Percentiles rank a stretch among this genome's conserved stretches.
Conservation (phyloP, 2,797 vertebrate species). For the Martes flavigula region DNA sequence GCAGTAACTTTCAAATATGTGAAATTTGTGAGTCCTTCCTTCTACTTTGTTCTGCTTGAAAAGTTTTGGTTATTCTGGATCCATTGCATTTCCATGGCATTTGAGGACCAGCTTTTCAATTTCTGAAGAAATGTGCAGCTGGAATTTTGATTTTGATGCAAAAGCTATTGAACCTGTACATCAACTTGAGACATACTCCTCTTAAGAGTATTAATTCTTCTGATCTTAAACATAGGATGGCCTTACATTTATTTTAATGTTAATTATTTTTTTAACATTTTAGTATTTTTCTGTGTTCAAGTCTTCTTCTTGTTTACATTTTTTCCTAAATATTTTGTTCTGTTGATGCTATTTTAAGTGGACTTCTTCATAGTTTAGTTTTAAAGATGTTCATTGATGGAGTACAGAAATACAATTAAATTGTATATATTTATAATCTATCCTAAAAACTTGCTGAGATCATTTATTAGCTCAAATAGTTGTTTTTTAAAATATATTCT, state of each 20-base stretch:
- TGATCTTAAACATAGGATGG: background rate
- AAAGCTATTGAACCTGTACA: background rate
- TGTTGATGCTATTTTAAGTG: background rate
- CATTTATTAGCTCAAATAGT: background rate
- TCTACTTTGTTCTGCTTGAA: background rate
- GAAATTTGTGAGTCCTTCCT: background rate
- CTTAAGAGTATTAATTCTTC: background rate
- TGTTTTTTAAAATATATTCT: background rate
- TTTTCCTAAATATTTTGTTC: background rate
- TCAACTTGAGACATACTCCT: background rate
- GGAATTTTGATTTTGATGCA: background rate
- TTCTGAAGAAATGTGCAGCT: background rate
- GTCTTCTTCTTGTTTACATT: background rate
- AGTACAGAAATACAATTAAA: background rate
- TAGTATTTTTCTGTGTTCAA: background rate
- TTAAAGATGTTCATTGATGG: background rate
- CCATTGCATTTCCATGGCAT: background rate
- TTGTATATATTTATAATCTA: background rate
- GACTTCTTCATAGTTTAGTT: background rate
- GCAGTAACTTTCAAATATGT: background rate
- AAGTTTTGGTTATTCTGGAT: background rate
- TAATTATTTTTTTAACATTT: background rate
- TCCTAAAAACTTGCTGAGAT: background rate
- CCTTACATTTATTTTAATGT: background rate
- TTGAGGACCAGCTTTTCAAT: background rate